Evolutionary conservation across 2,888 invertebrate genomes (phyloP).

Genomic region (Nematopogon swammerdamellus): DNA sequence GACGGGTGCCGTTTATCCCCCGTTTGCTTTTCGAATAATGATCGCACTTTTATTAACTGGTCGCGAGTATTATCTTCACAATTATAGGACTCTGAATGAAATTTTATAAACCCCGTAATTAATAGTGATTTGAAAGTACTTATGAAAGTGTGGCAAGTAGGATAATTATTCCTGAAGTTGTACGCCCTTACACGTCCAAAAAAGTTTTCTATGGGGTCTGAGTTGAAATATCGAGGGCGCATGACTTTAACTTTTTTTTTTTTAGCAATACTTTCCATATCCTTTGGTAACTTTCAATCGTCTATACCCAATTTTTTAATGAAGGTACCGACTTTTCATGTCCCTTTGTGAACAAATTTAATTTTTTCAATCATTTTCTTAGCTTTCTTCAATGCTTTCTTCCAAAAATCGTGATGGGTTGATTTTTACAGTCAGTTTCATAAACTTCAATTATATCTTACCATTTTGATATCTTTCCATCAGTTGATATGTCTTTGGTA

Average conservation of each 20-base stretch:
- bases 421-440: background rate
- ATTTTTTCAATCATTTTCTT: slow-evolving; percentile 10
- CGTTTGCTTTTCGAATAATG: background rate
- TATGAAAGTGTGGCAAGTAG: slow-evolving; percentile 13
- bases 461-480: slow-evolving; percentile 1
- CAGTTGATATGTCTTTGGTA: background rate
- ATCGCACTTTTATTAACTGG: background rate
- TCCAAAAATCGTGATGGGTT: background rate
- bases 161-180: slow-evolving; percentile 16
- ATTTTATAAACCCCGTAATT: slow-evolving; percentile 14
- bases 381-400: slow-evolving; percentile 2
- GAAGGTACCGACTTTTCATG: slow-evolving; percentile 9
- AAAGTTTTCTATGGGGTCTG: slow-evolving; percentile 10
- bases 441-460: slow-evolving; percentile 3
- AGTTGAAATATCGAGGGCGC: slow-evolving; percentile 10
- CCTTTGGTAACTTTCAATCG: slow-evolving; percentile 9
- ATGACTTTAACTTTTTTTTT: slow-evolving; percentile 6
- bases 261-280: slow-evolving; percentile 12
- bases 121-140: slow-evolving; percentile 14
- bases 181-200: slow-evolving; percentile 16
- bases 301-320: slow-evolving; percentile 9
- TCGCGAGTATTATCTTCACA: slow-evolving; percentile 13
- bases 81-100: slow-evolving; percentile 10
- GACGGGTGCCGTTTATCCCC: too few species aligned
- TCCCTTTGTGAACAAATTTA: slow-evolving; percentile 7